phyloP scores from a whole-genome alignment of 2,797 vertebrate species.

The Brachyalestes nurse region DNA sequence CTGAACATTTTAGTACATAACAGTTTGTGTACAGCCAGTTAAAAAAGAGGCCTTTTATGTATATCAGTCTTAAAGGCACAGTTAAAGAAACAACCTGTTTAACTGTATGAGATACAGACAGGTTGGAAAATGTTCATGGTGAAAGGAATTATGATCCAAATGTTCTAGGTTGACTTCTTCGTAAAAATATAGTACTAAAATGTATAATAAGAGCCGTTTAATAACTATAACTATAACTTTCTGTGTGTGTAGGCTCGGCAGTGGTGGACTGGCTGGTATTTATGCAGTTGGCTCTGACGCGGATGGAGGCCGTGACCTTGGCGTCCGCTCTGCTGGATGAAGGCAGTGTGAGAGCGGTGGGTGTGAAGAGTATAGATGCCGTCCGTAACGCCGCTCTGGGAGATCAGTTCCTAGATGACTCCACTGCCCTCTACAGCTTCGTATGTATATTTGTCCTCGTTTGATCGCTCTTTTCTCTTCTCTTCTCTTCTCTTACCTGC shows the following conservation, averaged over 20 bases:
- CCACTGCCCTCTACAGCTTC: constrained; percentile 90
- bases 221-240: background rate
- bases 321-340: constrained; percentile 91
- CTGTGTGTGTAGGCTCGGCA: constrained; percentile 80
- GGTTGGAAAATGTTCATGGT: no score
- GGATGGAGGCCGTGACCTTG: constrained; percentile 86
- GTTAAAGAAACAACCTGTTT: no score
- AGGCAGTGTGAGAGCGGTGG: constrained; percentile 84
- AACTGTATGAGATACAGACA: no score
- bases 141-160: no score
- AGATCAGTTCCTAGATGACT: constrained; percentile 90
- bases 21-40: no score
- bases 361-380: constrained; percentile 83
- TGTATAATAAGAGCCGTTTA: no score
- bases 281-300: constrained; percentile 79
- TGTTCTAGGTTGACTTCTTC: no score
- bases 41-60: no score
- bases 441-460: constrained; percentile 62
- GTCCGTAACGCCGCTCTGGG: constrained; percentile 79
- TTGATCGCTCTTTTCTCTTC: background rate
- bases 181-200: no score
- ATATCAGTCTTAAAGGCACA: no score
- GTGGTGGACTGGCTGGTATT: constrained; percentile 96
- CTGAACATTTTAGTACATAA: no score
- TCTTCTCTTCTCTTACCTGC: background rate